Percentiles rank a stretch among this genome's conserved stretches.
These are phyloP conservation scores for Poecilia picta DNA, from an alignment of 2,797 vertebrate genomes.

Conservation along the genomic window DNA sequence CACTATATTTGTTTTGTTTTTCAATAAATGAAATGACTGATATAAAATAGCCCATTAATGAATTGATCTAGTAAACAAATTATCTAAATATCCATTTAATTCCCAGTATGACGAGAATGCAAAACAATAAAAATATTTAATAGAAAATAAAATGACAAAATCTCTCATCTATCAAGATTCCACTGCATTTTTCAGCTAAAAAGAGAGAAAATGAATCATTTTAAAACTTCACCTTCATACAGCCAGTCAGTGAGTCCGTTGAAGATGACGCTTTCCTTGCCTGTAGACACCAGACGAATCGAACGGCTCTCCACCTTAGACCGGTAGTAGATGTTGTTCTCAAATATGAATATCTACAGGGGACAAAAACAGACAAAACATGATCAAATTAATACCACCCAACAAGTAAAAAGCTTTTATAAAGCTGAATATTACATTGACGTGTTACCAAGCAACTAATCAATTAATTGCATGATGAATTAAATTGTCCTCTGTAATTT, in stretches of 20 bases:
- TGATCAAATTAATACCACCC: not conserved
- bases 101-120: not conserved
- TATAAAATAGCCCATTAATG: not conserved
- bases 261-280: conserved; percentile 95
- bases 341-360: conserved; percentile 95
- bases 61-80: not conserved
- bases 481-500: too few species aligned
- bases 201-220: not conserved
- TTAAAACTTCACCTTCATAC: conserved; percentile 87
- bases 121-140: not conserved
- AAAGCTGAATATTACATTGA: not conserved
- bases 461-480: not conserved
- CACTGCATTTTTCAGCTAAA: not conserved
- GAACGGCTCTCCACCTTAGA: conserved; percentile 93
- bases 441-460: not conserved
- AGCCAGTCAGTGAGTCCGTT: conserved; percentile 98
- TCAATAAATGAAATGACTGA: not conserved
- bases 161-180: not conserved
- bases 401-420: not conserved
- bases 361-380: not conserved
- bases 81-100: not conserved
- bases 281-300: conserved; percentile 94
- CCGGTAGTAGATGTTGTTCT: conserved; percentile 99
- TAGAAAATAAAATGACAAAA: not conserved
- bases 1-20: not conserved